phyloP scores from a whole-genome alignment of 2,888 invertebrate species.

The Coremacera marginata region DNA sequence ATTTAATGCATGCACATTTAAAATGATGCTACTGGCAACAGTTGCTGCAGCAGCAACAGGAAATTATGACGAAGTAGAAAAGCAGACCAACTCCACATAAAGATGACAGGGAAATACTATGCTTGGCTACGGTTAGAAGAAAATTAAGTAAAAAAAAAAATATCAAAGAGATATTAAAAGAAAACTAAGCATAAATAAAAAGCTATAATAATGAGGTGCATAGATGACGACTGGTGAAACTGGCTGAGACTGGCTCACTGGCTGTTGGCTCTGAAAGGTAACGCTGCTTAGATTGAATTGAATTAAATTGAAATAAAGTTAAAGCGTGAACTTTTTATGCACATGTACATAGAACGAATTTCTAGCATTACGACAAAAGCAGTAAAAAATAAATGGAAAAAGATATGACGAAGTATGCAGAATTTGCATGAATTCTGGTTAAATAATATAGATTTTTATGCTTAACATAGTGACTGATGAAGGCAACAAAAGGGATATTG shows the following conservation, averaged over 20 bases:
- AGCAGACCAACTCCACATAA: too few species aligned
- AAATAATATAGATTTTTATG: too few species aligned
- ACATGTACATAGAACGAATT: not conserved
- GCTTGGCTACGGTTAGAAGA: not conserved
- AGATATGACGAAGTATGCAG: too few species aligned
- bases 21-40: not conserved
- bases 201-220: not conserved
- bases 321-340: not conserved
- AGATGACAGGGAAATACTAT: not conserved
- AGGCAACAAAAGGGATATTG: too few species aligned
- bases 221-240: not conserved
- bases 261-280: not conserved
- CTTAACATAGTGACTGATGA: too few species aligned
- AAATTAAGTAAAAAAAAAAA: not conserved
- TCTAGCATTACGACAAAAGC: not conserved
- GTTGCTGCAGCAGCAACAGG: not conserved
- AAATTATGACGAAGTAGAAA: constrained; percentile 4
- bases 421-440: too few species aligned
- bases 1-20: constrained; percentile 16
- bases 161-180: not conserved
- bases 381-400: not conserved
- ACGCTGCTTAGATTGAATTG: not conserved
- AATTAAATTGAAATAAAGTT: not conserved
- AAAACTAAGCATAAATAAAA: not conserved
- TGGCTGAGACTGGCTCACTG: not conserved